Conservation (phyloP, 2,797 vertebrate genomes). For the Ateles fusciceps region DNA sequence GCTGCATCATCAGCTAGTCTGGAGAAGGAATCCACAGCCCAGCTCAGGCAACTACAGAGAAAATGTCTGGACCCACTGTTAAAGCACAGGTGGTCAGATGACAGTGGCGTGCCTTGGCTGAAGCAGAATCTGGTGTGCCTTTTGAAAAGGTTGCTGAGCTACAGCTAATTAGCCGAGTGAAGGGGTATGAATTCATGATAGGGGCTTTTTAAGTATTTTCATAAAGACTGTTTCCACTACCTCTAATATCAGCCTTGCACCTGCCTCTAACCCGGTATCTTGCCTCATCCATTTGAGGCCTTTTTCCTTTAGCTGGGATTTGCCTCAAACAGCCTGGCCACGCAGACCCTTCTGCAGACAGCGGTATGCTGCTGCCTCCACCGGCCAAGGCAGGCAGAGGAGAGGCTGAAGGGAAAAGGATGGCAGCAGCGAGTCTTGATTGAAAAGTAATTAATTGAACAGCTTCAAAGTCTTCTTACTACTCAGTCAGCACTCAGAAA, state of each 20-base stretch:
- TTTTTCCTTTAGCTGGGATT: background rate
- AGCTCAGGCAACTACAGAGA: background rate
- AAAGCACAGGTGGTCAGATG: background rate
- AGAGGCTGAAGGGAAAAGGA: background rate
- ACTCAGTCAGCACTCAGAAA: conserved; percentile 42
- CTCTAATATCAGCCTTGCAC: background rate
- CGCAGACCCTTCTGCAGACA: background rate
- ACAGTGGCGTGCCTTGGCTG: background rate
- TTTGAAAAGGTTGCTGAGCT: background rate
- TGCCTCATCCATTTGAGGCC: background rate
- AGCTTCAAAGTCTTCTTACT: conserved; percentile 53
- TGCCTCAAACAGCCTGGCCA: background rate
- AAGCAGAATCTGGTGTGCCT: background rate
- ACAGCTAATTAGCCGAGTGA: background rate
- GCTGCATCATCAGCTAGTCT: background rate
- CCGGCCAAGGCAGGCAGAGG: background rate
- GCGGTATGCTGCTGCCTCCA: conserved; percentile 38
- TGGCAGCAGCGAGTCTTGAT: background rate
- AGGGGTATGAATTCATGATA: background rate
- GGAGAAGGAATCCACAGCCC: background rate
- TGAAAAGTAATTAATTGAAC: conserved; percentile 54
- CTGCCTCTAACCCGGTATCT: background rate
- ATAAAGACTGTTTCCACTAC: background rate
- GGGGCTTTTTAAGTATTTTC: background rate
- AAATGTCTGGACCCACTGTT: background rate